Evolutionary conservation across 1,140 invertebrate species (phyloP).

Genomic region (Chrysopa pallens): DNA sequence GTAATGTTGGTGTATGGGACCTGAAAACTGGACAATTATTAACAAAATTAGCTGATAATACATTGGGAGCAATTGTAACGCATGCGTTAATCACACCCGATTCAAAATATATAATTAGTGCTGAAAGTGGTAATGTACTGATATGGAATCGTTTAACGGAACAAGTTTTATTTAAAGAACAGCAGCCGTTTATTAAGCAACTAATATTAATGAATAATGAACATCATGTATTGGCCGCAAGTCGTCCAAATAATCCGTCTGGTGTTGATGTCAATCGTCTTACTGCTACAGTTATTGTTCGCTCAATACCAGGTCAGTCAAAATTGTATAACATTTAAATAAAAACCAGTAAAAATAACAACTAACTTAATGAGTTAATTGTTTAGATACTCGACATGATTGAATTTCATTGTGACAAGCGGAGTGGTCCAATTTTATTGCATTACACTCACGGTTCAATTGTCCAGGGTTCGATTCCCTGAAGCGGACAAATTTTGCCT

Average conservation of each 20-base stretch:
- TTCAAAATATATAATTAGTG: conserved; percentile 69
- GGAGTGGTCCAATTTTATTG: too few relatives aligned
- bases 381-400: too few relatives aligned
- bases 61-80: conserved; percentile 86
- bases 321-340: too few relatives aligned
- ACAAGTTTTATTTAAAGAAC: conserved; percentile 67
- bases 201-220: conserved; percentile 70
- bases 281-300: conserved; percentile 41
- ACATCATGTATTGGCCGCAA: conserved; percentile 70
- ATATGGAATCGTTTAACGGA: conserved; percentile 80
- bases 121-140: conserved; percentile 81
- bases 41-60: conserved; percentile 76
- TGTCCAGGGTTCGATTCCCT: too few relatives aligned
- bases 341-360: too few relatives aligned
- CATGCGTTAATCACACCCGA: conserved; percentile 74
- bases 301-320: conserved; percentile 46
- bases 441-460: too few relatives aligned
- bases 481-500: too few relatives aligned
- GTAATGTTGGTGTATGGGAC: conserved; percentile 91
- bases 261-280: conserved; percentile 37
- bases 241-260: conserved; percentile 39
- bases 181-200: conserved; percentile 72
- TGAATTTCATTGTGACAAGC: not conserved
- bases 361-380: too few relatives aligned
- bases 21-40: conserved; percentile 67